Base-by-base conservation (phyloP, 1,140 invertebrate genomes). In the Drosophila insularis region DNA sequence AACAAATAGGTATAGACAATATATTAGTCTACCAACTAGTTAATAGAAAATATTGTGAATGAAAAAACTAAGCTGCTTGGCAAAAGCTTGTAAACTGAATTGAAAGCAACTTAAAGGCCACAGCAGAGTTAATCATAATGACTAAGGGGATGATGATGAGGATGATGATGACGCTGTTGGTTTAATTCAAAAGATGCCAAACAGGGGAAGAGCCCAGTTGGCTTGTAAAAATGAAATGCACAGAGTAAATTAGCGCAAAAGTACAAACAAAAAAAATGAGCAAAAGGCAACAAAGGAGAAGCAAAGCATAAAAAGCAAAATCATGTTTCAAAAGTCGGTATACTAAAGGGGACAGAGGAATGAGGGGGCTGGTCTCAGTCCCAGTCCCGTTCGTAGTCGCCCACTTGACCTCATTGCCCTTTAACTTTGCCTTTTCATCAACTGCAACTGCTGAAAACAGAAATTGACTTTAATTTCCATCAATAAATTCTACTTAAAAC, bases 351-450 rank as follows among this genome's bases (percentile, higher is more conserved):
- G 37, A 1, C 4, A 27, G 2, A 27, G 4, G n/a, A 14, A 2
- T 14, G 56, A 53, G 32, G 8, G n/a, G 39, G 50, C 35, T 37
- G 35, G 35, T 37, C 11, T 0, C 27, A 1, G 8, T 11, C 32
- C 4, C 3, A 11, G 35, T 11, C 11, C 2, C 11, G 35, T 10
- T 37, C 11, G 35, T 35, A 11, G 17, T 35, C 11, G 11, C 82
- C 84, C 82, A 87, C 82, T 87, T 87, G 82, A 87, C 82, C 82
- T 87, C 79, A 76, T 87, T 87, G 87, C 58, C 73, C 74, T 81
- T 63, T 35, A 11, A 8, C 32, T 35, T 87, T 87, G 77, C 63
- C 68, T 68, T 74, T 71, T 71, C 46, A 37, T 35, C 62, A 65
- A 27, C 27, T 58, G 59, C 72, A 21, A 3, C 43, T 17, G 8